Conservation (phyloP, 2,888 invertebrate genomes). For the Cenopis cana region DNA sequence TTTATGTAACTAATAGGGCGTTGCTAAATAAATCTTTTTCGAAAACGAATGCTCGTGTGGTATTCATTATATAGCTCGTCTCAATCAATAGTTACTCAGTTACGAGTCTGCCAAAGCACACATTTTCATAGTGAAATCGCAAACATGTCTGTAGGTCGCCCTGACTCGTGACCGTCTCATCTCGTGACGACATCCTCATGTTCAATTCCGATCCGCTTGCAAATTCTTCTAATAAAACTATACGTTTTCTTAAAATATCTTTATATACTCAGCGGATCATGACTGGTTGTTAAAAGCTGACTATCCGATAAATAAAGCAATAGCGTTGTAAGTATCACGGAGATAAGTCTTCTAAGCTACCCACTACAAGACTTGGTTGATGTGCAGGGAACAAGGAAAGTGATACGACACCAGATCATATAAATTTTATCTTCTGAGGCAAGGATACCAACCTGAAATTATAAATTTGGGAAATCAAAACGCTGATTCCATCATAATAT, state of each 20-base stretch:
- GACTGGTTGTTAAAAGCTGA: not conserved
- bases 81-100: conserved; percentile 50
- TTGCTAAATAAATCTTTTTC: not conserved
- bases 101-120: conserved; percentile 49
- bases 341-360: not conserved
- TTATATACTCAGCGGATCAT: not conserved
- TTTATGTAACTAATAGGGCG: too few relatives aligned
- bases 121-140: conserved; percentile 67
- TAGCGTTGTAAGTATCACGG: too few relatives aligned
- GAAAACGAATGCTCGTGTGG: conserved; percentile 48
- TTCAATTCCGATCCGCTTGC: not conserved
- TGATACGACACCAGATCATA: not conserved
- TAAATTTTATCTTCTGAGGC: not conserved
- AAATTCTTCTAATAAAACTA: not conserved
- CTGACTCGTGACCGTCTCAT: conserved; percentile 64
- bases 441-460: not conserved
- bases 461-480: not conserved
- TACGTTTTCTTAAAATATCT: not conserved
- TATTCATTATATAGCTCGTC: conserved; percentile 58
- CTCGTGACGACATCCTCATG: conserved; percentile 49
- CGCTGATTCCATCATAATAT: too few relatives aligned
- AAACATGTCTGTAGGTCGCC: conserved; percentile 57
- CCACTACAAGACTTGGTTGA: too few relatives aligned
- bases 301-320: too few relatives aligned
- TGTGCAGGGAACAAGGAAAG: not conserved